phyloP scores from a whole-genome alignment of 2,888 invertebrate genomes.

The Drosophila mercatorum region DNA sequence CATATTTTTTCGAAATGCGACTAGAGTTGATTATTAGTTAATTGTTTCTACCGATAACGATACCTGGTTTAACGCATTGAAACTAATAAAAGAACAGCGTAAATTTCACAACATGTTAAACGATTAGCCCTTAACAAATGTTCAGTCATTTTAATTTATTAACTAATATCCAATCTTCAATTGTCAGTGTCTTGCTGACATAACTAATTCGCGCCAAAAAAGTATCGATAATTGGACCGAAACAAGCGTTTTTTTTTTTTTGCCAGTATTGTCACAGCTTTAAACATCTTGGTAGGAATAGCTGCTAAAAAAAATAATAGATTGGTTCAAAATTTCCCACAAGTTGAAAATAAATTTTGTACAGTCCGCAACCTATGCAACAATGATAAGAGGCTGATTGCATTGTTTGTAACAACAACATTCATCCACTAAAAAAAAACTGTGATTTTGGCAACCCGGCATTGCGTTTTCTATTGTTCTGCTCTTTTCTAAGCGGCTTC shows the following conservation, averaged over 20 bases:
- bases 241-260: constrained; percentile 8
- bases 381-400: neutral
- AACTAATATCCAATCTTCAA: neutral
- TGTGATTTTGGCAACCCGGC: constrained; percentile 64
- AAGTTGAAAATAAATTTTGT: neutral
- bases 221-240: constrained; percentile 40
- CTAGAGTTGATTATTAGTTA: neutral
- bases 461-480: constrained; percentile 55
- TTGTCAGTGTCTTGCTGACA: neutral
- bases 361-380: neutral
- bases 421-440: neutral
- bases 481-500: constrained; percentile 77
- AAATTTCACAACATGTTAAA: neutral
- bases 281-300: neutral
- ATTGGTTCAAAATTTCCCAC: neutral
- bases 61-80: neutral
- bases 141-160: neutral
- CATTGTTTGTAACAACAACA: neutral
- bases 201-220: constrained; percentile 38
- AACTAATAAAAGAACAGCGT: too few relatives aligned
- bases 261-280: constrained; percentile 46
- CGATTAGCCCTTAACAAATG: neutral
- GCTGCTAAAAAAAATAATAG: neutral
- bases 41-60: neutral
- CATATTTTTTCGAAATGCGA: neutral